phyloP scores from a whole-genome alignment of 2,888 invertebrate genomes.

The Anoplius nigerrimus region DNA sequence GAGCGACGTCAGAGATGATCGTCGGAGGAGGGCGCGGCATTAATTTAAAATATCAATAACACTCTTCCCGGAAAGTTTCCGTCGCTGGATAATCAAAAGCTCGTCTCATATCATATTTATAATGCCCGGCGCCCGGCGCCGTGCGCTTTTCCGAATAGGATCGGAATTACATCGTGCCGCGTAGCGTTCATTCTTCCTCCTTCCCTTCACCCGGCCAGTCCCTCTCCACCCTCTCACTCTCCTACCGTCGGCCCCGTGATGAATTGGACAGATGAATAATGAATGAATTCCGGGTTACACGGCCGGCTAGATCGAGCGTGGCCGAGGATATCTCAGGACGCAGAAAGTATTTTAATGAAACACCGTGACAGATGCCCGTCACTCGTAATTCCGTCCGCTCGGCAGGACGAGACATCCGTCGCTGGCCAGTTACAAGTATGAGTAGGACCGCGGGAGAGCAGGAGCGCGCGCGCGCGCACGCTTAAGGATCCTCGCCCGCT shows the following conservation, averaged over 20 bases:
- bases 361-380: constrained; percentile 43
- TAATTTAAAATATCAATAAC: too few relatives aligned
- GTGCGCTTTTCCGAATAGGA: background rate
- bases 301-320: constrained; percentile 7
- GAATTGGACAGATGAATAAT: constrained; percentile 46
- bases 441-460: too few relatives aligned
- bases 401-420: background rate
- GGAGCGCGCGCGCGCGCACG: too few relatives aligned
- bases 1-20: too few relatives aligned
- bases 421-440: too few relatives aligned
- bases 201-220: background rate
- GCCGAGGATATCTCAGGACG: constrained; percentile 19
- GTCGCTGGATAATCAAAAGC: too few relatives aligned
- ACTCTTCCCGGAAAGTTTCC: too few relatives aligned
- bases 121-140: too few relatives aligned
- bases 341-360: constrained; percentile 46
- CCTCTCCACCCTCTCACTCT: background rate
- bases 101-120: too few relatives aligned
- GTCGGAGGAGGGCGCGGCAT: too few relatives aligned
- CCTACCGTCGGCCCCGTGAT: constrained; percentile 17
- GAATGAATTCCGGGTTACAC: constrained; percentile 32
- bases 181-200: constrained; percentile 2
- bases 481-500: background rate
- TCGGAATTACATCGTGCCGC: constrained; percentile 2
- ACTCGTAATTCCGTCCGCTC: constrained; percentile 27